A percentile compares a stretch with the other conserved stretches of the same genome.
These are phyloP conservation scores for Entomobrya proxima DNA, from an alignment of 2,888 invertebrate species.

Conservation along the genomic window DNA sequence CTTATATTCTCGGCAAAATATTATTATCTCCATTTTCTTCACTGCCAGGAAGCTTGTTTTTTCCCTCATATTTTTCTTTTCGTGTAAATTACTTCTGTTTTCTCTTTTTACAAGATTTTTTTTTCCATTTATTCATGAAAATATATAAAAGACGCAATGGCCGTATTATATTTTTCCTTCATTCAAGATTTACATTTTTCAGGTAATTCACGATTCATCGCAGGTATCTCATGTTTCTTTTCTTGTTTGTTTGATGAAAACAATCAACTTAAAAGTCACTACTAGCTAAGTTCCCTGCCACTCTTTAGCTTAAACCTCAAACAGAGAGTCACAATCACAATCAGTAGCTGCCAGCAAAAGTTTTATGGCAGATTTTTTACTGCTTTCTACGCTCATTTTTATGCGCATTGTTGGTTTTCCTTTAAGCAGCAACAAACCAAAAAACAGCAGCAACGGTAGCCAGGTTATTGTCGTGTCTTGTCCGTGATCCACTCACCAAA, in stretches of 20 bases:
- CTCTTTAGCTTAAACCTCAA: too few species aligned
- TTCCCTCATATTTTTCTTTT: neutral
- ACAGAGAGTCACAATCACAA: neutral
- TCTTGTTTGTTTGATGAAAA: conserved; percentile 8
- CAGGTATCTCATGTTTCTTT: conserved; percentile 22
- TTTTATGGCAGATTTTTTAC: conserved; percentile 19
- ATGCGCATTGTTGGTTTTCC: conserved; percentile 17
- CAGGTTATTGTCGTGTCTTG: conserved; percentile 42
- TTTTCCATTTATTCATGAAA: neutral
- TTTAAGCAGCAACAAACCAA: neutral
- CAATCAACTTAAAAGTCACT: neutral
- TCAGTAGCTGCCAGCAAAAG: conserved; percentile 35
- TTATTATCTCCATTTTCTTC: too few species aligned
- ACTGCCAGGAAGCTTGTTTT: too few species aligned
- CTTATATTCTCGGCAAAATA: too few species aligned
- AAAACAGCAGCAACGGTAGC: conserved; percentile 2
- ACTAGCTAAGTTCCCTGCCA: too few species aligned
- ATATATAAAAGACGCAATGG: neutral
- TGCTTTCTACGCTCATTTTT: conserved; percentile 2
- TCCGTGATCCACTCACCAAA: conserved; percentile 9
- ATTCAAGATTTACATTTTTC: conserved; percentile 15
- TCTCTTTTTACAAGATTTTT: neutral
- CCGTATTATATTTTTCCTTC: neutral
- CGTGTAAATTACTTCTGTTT: conserved; percentile 43
- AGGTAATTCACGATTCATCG: conserved; percentile 38